Conservation (phyloP, 1,140 invertebrate genomes). For the Euschistus heros region DNA sequence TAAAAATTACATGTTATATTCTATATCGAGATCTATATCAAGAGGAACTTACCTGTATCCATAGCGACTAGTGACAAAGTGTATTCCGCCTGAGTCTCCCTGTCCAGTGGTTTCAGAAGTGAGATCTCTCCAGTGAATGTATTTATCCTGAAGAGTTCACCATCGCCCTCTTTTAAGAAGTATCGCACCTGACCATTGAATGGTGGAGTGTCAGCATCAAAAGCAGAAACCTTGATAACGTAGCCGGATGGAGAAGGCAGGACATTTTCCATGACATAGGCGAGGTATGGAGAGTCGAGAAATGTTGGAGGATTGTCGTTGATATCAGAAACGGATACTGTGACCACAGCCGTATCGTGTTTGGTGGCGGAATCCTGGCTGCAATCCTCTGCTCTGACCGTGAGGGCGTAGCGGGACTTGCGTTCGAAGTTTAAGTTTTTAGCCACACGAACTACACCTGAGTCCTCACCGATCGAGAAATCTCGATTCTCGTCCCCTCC, state of each 20-base stretch:
- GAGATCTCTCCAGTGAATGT: constrained; percentile 79
- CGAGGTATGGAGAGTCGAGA: constrained; percentile 78
- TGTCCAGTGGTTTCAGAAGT: constrained; percentile 65
- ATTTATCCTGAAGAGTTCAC: constrained; percentile 78
- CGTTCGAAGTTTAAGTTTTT: constrained; percentile 88
- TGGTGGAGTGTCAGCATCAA: constrained; percentile 81
- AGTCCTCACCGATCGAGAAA: constrained; percentile 80
- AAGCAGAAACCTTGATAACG: constrained; percentile 69
- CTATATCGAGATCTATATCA: no score
- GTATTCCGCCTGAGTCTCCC: constrained; percentile 72
- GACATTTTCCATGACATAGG: constrained; percentile 85
- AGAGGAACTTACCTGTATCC: constrained; percentile 85
- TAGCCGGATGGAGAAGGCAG: constrained; percentile 55
- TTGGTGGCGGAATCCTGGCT: constrained; percentile 49
- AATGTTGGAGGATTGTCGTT: constrained; percentile 93
- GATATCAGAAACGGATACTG: constrained; percentile 67
- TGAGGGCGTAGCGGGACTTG: constrained; percentile 57
- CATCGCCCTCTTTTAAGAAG: constrained; percentile 83
- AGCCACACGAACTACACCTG: constrained; percentile 75
- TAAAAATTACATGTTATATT: no score
- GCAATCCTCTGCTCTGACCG: constrained; percentile 79
- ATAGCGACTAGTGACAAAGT: constrained; percentile 76
- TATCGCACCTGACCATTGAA: constrained; percentile 83
- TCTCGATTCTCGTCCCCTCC: constrained; percentile 84
- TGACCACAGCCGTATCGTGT: constrained; percentile 56